Conservation (phyloP, 2,113 vertebrate genomes). For the Tupaia tana region DNA sequence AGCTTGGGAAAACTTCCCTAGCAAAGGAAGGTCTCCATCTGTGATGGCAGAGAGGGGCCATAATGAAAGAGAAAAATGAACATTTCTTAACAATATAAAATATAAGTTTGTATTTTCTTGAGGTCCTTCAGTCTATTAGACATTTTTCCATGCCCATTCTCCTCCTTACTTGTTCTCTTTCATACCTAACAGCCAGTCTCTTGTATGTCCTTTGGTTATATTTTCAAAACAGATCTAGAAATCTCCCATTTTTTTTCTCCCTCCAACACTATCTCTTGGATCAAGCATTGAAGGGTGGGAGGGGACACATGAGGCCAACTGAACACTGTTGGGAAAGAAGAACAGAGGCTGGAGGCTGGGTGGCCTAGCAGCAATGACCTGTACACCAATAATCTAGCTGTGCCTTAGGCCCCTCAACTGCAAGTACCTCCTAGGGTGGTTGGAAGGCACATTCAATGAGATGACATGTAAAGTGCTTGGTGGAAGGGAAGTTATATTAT, state of each 20-base stretch:
- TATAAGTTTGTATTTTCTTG: background rate
- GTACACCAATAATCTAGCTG: background rate
- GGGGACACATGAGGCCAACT: fast-evolving
- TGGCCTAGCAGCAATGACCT: background rate
- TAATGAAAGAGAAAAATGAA: background rate
- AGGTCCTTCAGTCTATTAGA: background rate
- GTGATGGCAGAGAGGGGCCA: background rate
- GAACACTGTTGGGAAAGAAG: background rate
- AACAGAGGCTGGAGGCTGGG: background rate
- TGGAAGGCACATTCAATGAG: background rate
- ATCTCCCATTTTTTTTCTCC: background rate
- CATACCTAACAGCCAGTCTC: background rate
- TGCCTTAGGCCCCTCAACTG: background rate
- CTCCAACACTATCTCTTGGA: background rate
- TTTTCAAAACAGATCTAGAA: background rate
- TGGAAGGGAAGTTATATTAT: background rate
- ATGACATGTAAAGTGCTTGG: background rate
- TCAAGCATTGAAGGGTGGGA: background rate
- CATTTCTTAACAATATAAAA: background rate
- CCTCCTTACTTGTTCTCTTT: background rate
- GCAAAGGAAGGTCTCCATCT: background rate
- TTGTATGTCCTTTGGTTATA: background rate
- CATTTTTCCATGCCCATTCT: background rate
- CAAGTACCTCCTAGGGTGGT: background rate
- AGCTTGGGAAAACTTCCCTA: background rate